Evolutionary conservation across 2,113 vertebrate genomes (phyloP).

Genomic region (Psephotus haematonotus): DNA sequence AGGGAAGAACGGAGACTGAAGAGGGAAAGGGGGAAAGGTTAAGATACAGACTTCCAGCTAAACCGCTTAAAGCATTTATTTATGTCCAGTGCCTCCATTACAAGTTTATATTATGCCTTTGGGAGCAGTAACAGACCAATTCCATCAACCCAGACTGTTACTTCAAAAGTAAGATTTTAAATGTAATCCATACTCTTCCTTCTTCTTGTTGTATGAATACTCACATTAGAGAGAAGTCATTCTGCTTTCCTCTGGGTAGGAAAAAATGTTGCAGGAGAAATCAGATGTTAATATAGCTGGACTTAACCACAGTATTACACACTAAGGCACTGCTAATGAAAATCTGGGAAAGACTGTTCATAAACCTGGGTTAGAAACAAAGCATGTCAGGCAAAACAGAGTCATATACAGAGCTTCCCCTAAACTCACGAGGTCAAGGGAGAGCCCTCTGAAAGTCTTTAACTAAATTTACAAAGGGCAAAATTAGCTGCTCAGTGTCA

Average conservation of each 20-base stretch:
- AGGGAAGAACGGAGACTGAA: background rate
- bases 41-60: background rate
- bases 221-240: background rate
- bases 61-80: constrained; percentile 20
- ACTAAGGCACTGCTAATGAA: background rate
- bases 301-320: background rate
- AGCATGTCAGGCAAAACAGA: background rate
- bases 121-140: background rate
- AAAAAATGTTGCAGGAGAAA: background rate
- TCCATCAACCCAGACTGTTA: background rate
- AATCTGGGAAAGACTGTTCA: background rate
- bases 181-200: background rate
- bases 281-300: background rate
- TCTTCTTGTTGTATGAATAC: background rate
- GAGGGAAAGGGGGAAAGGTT: background rate
- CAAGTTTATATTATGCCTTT: background rate
- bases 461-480: background rate
- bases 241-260: background rate
- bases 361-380: background rate
- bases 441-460: background rate
- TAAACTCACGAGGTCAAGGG: accelerated
- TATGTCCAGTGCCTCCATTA: background rate
- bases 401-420: background rate
- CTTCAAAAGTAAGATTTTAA: background rate
- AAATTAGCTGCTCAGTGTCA: background rate